Conservation (phyloP, 2,113 vertebrate genomes). For the Micromys minutus region DNA sequence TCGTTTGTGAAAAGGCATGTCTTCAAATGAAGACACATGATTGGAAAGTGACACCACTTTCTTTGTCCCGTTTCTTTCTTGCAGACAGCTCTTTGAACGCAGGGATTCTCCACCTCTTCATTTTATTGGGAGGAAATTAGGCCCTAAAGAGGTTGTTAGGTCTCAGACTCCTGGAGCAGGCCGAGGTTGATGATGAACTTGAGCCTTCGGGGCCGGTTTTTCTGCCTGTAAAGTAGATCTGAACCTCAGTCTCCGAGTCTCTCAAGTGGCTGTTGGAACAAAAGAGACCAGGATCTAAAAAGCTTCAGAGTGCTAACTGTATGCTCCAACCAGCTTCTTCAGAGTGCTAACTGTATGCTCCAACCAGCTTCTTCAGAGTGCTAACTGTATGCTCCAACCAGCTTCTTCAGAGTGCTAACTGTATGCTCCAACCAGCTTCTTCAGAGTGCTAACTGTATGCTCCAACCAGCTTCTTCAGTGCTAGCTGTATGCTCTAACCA, state of each 20-base stretch:
- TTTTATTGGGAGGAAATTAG: slow-evolving; percentile 38
- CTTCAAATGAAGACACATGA: neutral
- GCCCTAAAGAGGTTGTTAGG: neutral
- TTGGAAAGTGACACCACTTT: neutral
- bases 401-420: too few relatives aligned
- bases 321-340: neutral
- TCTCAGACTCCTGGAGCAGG: neutral
- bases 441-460: too few relatives aligned
- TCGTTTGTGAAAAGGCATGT: neutral
- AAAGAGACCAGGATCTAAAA: neutral
- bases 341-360: too few relatives aligned
- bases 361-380: neutral
- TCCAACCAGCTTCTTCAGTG: neutral
- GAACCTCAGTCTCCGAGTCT: neutral
- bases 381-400: neutral
- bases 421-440: neutral
- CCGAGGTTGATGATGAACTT: neutral
- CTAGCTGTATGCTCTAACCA: neutral
- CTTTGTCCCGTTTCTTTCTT: neutral
- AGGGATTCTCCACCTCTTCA: neutral
- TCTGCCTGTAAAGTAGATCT: neutral
- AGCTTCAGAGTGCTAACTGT: too few relatives aligned
- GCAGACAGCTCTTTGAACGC: neutral
- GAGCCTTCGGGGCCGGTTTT: neutral
- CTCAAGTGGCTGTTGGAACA: neutral